A percentile compares a stretch with the other conserved stretches of the same genome.
These are phyloP conservation scores for Ophiothrix spiculata DNA, from an alignment of 35 echinoderm and acorn worm genomes.

Conservation along the genomic window DNA sequence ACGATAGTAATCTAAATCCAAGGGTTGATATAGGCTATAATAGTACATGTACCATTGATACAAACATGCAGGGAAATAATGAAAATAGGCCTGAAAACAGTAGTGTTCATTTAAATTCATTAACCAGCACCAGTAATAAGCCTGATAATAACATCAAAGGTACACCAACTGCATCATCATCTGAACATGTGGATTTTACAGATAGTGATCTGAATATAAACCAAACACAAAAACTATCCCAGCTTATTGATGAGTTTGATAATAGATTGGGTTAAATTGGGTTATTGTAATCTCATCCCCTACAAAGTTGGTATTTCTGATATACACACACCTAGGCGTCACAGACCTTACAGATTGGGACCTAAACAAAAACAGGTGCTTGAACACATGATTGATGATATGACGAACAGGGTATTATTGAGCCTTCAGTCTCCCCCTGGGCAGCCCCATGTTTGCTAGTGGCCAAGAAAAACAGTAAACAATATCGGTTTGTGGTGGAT, in stretches of 20 bases:
- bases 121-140: background rate
- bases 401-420: background rate
- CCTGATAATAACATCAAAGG: too few species aligned
- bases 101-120: background rate
- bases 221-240: background rate
- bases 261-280: background rate
- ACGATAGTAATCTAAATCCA: background rate
- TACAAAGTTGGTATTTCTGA: background rate
- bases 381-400: background rate
- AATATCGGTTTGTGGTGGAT: conserved; percentile 38
- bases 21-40: background rate
- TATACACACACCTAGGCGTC: background rate
- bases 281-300: background rate
- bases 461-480: background rate
- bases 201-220: background rate
- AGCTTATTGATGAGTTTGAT: background rate
- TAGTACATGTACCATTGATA: background rate
- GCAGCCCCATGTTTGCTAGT: conserved; percentile 1
- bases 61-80: background rate
- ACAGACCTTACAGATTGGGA: background rate
- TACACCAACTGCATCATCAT: background rate
- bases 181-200: background rate
- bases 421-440: background rate
- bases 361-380: background rate
- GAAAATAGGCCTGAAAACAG: too few species aligned